These are phyloP conservation scores for Lasioglossum malachurum DNA, from an alignment of 2,888 invertebrate genomes.

Conservation along the genomic window DNA sequence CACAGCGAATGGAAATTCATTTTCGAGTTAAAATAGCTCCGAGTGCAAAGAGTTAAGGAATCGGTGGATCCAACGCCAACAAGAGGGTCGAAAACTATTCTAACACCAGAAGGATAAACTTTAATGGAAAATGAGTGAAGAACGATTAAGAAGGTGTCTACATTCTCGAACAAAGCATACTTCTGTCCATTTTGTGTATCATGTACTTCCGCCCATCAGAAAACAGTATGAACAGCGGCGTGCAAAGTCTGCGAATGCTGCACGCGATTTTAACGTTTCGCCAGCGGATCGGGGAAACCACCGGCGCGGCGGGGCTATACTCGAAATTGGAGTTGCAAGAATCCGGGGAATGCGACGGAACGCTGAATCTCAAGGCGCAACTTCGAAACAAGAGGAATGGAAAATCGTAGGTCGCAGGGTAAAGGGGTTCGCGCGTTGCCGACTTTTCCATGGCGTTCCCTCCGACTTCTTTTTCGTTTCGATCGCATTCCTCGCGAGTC, in stretches of 20 bases:
- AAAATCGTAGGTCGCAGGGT: constrained; percentile 41
- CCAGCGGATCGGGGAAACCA: constrained; percentile 32
- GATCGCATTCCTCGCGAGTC: background rate
- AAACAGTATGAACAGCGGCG: background rate
- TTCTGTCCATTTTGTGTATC: background rate
- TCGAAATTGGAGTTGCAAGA: constrained; percentile 54
- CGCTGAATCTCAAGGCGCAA: constrained; percentile 35
- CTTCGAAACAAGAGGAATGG: constrained; percentile 48
- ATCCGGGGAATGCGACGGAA: constrained; percentile 46
- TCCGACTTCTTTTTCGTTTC: background rate
- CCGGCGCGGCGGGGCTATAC: constrained; percentile 24
- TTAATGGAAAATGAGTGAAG: background rate
- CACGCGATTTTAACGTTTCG: constrained; percentile 27
- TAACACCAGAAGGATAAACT: no score
- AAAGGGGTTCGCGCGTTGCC: constrained; percentile 10
- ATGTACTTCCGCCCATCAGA: background rate
- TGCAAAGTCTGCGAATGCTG: background rate
- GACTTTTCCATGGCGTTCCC: constrained; percentile 5
- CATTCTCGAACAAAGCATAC: background rate
- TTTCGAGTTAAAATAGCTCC: no score
- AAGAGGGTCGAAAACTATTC: background rate
- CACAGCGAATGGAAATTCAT: no score
- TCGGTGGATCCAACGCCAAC: background rate
- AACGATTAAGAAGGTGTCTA: background rate
- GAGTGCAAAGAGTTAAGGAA: background rate